Evolutionary conservation across 1,140 invertebrate species (phyloP).

Genomic region (Sycophila sp.): DNA sequence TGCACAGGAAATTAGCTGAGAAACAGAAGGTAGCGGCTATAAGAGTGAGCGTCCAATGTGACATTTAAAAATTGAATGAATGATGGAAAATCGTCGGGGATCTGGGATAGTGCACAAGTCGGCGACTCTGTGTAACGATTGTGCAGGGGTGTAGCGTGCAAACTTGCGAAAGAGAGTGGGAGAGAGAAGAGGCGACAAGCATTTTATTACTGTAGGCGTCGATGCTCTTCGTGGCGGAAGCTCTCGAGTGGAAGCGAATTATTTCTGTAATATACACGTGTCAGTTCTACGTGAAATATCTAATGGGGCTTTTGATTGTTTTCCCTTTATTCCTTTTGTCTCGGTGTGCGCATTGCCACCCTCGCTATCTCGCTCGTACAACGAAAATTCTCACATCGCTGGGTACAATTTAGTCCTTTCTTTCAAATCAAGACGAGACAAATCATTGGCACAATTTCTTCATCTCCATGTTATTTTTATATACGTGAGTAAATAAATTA

Average conservation of each 20-base stretch:
- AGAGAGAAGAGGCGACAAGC: not conserved
- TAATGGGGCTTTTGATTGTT: slow-evolving; percentile 34
- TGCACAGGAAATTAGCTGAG: not conserved
- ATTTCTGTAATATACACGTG: slow-evolving; percentile 31
- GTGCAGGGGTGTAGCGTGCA: not conserved
- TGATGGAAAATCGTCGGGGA: too few relatives aligned
- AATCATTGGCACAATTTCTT: too few relatives aligned
- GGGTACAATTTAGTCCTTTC: too few relatives aligned
- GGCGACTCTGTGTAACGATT: too few relatives aligned
- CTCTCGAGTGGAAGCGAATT: slow-evolving; percentile 33
- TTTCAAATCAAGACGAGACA: too few relatives aligned
- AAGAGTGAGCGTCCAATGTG: too few relatives aligned
- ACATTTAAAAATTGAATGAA: too few relatives aligned
- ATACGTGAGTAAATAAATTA: too few relatives aligned
- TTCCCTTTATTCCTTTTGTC: slow-evolving; percentile 30
- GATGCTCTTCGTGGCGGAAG: not conserved
- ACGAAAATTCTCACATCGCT: slow-evolving; percentile 11
- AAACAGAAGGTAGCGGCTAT: not conserved
- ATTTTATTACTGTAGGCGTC: slow-evolving; percentile 30
- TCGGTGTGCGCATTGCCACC: not conserved
- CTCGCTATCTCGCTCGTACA: not conserved
- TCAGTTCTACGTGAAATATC: slow-evolving; percentile 30
- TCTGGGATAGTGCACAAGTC: too few relatives aligned
- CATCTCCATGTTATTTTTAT: too few relatives aligned
- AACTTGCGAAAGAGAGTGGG: not conserved